Conservation (phyloP, 1,140 invertebrate genomes). For the Galleria mellonella region DNA sequence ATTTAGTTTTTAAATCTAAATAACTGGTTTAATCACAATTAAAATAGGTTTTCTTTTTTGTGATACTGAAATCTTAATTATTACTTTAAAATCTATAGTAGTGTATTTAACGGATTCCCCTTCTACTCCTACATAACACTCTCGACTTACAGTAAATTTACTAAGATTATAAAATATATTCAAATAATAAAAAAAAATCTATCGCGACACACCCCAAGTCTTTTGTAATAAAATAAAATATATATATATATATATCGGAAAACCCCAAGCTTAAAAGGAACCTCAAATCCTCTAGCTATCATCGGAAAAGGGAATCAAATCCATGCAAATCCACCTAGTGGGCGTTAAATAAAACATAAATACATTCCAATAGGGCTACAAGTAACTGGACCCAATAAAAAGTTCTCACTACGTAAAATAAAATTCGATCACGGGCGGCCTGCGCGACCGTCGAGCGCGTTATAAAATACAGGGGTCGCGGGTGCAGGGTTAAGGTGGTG, state of each 20-base stretch:
- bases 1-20: too few relatives aligned
- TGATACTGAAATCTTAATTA: too few relatives aligned
- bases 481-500: conserved; percentile 36
- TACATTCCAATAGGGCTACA: conserved; percentile 21
- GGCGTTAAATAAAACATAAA: conserved; percentile 61
- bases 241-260: too few relatives aligned
- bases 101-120: too few relatives aligned
- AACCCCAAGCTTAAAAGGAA: conserved; percentile 15
- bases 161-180: too few relatives aligned
- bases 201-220: too few relatives aligned
- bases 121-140: too few relatives aligned
- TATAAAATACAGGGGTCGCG: conserved; percentile 38
- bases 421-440: conserved; percentile 42
- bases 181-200: too few relatives aligned
- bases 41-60: too few relatives aligned
- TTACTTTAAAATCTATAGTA: too few relatives aligned
- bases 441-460: conserved; percentile 9
- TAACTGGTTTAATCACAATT: too few relatives aligned
- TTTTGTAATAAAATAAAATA: conserved; percentile 11
- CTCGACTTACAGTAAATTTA: too few relatives aligned
- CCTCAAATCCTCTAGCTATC: conserved; percentile 21
- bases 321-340: conserved; percentile 39
- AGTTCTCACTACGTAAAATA: conserved; percentile 54
- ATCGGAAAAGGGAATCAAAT: conserved; percentile 27
- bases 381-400: conserved; percentile 45